Evolutionary conservation across 30 jellyfish, hydroid and myxozoan genomes (phyloP), one percentile per base, ranked within the genome.

Genomic region (Pseudorhiza aurosa): DNA sequence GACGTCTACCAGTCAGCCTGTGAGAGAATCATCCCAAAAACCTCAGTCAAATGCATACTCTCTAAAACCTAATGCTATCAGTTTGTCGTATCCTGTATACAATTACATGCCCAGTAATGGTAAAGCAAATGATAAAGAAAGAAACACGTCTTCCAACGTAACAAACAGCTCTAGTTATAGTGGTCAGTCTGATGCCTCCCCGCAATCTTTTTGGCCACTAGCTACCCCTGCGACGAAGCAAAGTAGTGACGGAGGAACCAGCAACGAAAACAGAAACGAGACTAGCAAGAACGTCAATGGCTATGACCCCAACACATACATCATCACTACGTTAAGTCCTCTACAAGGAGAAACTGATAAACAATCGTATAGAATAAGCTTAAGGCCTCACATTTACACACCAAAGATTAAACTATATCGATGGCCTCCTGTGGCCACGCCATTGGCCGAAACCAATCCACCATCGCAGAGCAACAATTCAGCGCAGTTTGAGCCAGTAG

Each of bases 351-450:
- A 57, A 4, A 5, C 53, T 2, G 29, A n/a, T 14, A 15, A 45
- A 4, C 28, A 64, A 21, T 17, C 68, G 42, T 14, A 58, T 42
- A 44, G 37, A 31, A 29, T 4, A 22, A 31, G 49, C 15, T 63
- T n/a, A 25, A 46, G 31, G 37, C 91, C 79, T 18, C 88, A 60
- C 43, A 22, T 80, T 12, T 80, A 80, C 77, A 80, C 91, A 2
- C 91, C 91, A 1, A 67, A 58, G 29, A 77, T 80, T 10, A 59
- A 46, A 25, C 51, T 32, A 2, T 67, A 80, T 51, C 68, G 65
- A 17, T 80, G 91, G 91, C 91, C 91, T 4, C 91, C 91, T 19
- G 78, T 39, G 40, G 91, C 69, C 21, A 22, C 65, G 17, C 72
- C 73, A n/a, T n/a, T 43, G 49, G 32, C 12, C 9, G 37, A 18